Conservation (phyloP, 1,140 invertebrate genomes). For the Drosophila kikkawai region DNA sequence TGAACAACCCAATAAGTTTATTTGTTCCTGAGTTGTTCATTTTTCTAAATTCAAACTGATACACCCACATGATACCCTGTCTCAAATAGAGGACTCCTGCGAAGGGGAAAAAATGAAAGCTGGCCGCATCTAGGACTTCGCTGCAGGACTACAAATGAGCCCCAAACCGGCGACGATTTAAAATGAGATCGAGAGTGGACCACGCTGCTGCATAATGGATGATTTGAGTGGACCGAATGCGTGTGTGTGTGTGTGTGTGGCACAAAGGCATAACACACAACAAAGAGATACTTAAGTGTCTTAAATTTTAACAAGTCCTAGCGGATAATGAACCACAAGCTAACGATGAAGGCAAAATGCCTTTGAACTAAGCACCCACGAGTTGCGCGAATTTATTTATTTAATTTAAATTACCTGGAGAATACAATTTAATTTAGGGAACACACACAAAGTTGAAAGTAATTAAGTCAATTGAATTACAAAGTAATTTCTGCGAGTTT, state of each 20-base stretch:
- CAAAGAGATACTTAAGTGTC: constrained; percentile 21
- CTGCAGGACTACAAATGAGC: constrained; percentile 40
- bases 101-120: constrained; percentile 8
- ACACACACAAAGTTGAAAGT: not conserved
- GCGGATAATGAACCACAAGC: constrained; percentile 20
- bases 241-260: not conserved
- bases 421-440: not conserved
- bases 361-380: constrained; percentile 7
- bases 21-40: too few species aligned
- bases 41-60: not conserved
- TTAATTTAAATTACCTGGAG: constrained; percentile 10
- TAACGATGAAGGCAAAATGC: not conserved
- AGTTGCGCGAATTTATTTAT: constrained; percentile 11
- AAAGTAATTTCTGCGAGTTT: not conserved
- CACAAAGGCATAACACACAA: constrained; percentile 17
- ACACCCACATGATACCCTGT: constrained; percentile 1
- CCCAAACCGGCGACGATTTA: constrained; percentile 25
- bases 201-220: constrained; percentile 36
- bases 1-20: too few species aligned
- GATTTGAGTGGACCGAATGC: constrained; percentile 21
- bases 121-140: constrained; percentile 22
- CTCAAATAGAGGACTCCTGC: not conserved
- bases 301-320: constrained; percentile 19
- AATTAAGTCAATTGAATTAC: constrained; percentile 1
- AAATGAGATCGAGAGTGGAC: constrained; percentile 45